A percentile compares a stretch with the other conserved stretches of the same genome.
Evolutionary conservation across 2,797 vertebrate genomes (phyloP).

Genomic region (Leucoraja ocellata): DNA sequence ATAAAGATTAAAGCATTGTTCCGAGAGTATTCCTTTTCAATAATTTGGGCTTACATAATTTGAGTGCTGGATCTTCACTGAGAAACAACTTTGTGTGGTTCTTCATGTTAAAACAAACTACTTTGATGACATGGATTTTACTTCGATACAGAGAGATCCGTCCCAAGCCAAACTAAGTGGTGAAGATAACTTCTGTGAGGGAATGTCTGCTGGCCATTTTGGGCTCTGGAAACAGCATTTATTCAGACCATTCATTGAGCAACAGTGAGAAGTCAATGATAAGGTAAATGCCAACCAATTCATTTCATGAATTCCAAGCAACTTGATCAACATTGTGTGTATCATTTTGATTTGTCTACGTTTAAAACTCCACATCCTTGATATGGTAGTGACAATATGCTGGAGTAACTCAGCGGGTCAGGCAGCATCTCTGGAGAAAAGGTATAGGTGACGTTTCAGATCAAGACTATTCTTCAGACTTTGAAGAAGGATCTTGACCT

Average conservation of each 20-base stretch:
- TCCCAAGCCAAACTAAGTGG: background rate
- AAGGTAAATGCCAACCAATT: background rate
- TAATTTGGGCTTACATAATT: background rate
- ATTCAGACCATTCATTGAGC: background rate
- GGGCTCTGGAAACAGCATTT: background rate
- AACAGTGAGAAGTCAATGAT: background rate
- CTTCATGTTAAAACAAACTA: background rate
- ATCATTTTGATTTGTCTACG: too few species aligned
- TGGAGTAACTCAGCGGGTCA: too few species aligned
- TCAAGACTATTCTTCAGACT: too few species aligned
- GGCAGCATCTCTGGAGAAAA: too few species aligned
- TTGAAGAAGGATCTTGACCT: too few species aligned
- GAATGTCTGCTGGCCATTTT: background rate
- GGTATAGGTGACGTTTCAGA: too few species aligned
- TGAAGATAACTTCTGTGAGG: background rate
- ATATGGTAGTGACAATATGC: too few species aligned
- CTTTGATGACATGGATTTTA: background rate
- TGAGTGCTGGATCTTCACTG: background rate
- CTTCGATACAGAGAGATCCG: background rate
- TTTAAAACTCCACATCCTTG: too few species aligned
- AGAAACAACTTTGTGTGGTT: background rate
- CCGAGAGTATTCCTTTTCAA: background rate
- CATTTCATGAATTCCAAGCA: background rate
- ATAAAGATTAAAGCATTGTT: too few species aligned
- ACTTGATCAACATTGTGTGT: background rate